Conservation (phyloP, 2,113 vertebrate species). For the Clarias batrachus region DNA sequence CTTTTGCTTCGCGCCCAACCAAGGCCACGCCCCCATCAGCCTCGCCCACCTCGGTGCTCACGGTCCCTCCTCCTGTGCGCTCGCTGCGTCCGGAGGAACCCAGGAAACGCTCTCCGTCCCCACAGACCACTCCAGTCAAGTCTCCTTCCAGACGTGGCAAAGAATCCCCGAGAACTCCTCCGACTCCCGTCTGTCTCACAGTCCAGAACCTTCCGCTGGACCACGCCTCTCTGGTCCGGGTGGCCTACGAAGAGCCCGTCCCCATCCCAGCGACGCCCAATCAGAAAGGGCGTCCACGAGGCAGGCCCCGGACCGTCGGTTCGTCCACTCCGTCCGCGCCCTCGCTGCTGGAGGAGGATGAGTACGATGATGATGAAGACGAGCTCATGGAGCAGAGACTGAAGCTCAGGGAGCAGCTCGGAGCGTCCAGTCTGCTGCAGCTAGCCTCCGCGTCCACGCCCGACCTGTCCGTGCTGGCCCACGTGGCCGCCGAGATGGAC, state of each 20-base stretch:
- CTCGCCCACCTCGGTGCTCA: slow-evolving; percentile 53
- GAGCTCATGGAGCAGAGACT: slow-evolving; percentile 61
- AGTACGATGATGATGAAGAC: slow-evolving; percentile 69
- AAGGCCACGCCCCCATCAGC: slow-evolving; percentile 64
- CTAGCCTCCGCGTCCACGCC: slow-evolving; percentile 70
- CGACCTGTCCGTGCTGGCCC: slow-evolving; percentile 80
- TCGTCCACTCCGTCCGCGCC: slow-evolving; percentile 53
- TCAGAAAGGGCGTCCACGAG: slow-evolving; percentile 67
- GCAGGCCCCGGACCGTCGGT: slow-evolving; percentile 63
- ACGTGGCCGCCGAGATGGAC: slow-evolving; percentile 76
- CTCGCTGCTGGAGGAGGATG: slow-evolving; percentile 63
- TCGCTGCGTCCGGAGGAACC: slow-evolving; percentile 61
- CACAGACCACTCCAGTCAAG: slow-evolving; percentile 59
- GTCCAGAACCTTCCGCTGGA: slow-evolving; percentile 87
- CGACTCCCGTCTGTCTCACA: slow-evolving; percentile 74
- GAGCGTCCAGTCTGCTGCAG: slow-evolving; percentile 73
- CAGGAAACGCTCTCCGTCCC: slow-evolving; percentile 60
- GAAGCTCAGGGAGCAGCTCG: slow-evolving; percentile 72
- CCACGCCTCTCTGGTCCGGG: slow-evolving; percentile 84
- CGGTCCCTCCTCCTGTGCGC: slow-evolving; percentile 67
- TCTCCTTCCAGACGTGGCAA: slow-evolving; percentile 65
- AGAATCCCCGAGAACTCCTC: slow-evolving; percentile 62
- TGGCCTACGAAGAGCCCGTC: slow-evolving; percentile 68
- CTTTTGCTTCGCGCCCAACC: slow-evolving; percentile 75
- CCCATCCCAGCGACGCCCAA: slow-evolving; percentile 49